Conservation (phyloP, 1,140 invertebrate genomes). For the Monochamus saltuarius region DNA sequence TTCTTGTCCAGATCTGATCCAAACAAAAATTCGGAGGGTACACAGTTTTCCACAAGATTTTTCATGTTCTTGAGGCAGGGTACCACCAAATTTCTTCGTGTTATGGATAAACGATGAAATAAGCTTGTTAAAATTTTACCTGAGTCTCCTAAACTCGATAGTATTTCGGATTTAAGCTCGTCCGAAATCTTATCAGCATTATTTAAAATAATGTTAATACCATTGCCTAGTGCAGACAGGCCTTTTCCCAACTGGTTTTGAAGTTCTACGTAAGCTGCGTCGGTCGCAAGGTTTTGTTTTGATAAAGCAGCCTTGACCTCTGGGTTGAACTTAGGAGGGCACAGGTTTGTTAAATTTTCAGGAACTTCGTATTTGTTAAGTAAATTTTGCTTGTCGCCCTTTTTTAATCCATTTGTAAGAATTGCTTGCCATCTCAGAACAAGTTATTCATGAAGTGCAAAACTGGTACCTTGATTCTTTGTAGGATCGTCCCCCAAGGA, state of each 20-base stretch:
- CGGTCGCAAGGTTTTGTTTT: neutral
- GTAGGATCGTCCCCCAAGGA: constrained; percentile 2
- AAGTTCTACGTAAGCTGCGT: neutral
- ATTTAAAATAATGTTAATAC: neutral
- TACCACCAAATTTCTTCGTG: constrained; percentile 1
- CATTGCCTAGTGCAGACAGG: constrained; percentile 3
- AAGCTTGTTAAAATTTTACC: neutral
- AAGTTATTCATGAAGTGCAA: neutral
- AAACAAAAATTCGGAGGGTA: neutral
- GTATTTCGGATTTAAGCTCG: neutral
- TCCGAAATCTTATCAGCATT: neutral
- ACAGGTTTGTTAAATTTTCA: neutral
- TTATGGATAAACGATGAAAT: constrained; percentile 1
- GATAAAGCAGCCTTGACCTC: neutral
- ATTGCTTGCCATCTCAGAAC: neutral
- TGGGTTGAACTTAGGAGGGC: neutral
- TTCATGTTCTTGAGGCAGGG: neutral
- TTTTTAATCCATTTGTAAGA: neutral
- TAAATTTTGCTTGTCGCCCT: neutral
- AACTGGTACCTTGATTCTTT: no score
- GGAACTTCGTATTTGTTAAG: constrained; percentile 2
- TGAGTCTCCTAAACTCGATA: neutral
- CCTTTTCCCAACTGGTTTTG: constrained; percentile 6
- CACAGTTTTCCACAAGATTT: neutral
- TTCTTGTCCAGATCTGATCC: constrained; percentile 4